Evolutionary conservation across 2,888 invertebrate species (phyloP), one percentile per base, ranked within the genome.

Genomic region (Perizoma affinitatum): DNA sequence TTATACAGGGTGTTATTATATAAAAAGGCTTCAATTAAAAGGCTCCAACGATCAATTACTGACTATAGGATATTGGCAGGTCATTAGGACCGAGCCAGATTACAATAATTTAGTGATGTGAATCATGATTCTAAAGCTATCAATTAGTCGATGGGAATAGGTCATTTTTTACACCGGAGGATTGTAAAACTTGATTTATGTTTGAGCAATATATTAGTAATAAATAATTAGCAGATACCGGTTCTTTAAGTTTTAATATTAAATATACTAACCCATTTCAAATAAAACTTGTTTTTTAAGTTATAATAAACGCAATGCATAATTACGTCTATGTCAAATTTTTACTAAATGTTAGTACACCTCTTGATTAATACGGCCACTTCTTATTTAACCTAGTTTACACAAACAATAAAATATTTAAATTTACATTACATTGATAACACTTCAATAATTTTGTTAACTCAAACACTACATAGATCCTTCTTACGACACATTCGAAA

Each of bases 1-100:
- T 82, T 75, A 76, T 61, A 61, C 57, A 67, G 72, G 66, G 72
- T 76, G 82, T 79, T 82, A 86, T 85, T 86, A 83, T 74, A 84
- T 80, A 84, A 86, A 84, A 87, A 84, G 79, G 75, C 68, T 70
- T 68, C 83, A 84, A 86, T 87, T 87, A 87, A 80, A 79, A 81
- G 81, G 80, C 84, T 83, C 84, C 84, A 66, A 72, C 69, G 74
- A 68, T 76, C 82, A 83, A 83, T 86, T 83, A 84, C 72, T 66
- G 74, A 58, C 76, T 73, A 70, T 66, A 53, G 54, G 54, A 60
- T 73, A 79, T 80, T 76, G 82, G 79, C 77, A 70, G 70, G 77
- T 78, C 75, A 79, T 80, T 79, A 76, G 71, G 73, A 73, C 73
- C 63, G 74, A 66, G 71, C 66, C 70, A 66, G 74, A 65, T 67